Evolutionary conservation across 2,888 invertebrate genomes (phyloP).

Genomic region (Amphipoea lucens): DNA sequence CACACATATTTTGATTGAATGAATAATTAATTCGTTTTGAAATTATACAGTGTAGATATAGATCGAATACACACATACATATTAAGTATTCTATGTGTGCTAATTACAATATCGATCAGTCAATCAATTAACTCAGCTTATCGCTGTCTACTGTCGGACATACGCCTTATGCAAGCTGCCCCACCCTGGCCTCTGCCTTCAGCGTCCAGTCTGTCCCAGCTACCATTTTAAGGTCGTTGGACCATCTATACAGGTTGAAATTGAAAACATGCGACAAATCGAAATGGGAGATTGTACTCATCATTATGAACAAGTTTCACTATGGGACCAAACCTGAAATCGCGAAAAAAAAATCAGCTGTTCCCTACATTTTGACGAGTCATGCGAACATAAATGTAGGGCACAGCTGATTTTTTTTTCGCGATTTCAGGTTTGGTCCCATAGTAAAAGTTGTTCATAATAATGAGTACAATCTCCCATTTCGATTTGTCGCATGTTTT

Average conservation of each 20-base stretch:
- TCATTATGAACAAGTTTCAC: no score
- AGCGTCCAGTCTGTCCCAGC: not conserved
- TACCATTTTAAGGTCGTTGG: not conserved
- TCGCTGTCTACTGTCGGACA: not conserved
- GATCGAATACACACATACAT: not conserved
- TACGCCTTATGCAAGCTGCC: not conserved
- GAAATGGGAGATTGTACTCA: no score
- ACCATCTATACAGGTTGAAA: not conserved
- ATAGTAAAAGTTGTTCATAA: no score
- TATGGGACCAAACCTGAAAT: no score
- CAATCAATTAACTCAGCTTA: not conserved
- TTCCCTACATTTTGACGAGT: no score
- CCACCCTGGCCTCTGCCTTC: not conserved
- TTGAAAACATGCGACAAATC: no score
- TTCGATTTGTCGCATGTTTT: no score
- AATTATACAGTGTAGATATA: not conserved
- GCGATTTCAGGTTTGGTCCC: no score
- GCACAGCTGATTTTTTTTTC: no score
- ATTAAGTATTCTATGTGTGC: not conserved
- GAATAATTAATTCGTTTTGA: slow-evolving; percentile 14
- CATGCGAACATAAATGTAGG: no score
- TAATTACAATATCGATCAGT: not conserved
- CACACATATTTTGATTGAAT: slow-evolving; percentile 7
- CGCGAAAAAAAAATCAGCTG: no score
- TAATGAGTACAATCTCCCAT: no score